A percentile compares a stretch with the other conserved stretches of the same genome.
These are phyloP conservation scores for Ceratitis capitata DNA, from an alignment of 1,140 invertebrate genomes.

Conservation along the genomic window DNA sequence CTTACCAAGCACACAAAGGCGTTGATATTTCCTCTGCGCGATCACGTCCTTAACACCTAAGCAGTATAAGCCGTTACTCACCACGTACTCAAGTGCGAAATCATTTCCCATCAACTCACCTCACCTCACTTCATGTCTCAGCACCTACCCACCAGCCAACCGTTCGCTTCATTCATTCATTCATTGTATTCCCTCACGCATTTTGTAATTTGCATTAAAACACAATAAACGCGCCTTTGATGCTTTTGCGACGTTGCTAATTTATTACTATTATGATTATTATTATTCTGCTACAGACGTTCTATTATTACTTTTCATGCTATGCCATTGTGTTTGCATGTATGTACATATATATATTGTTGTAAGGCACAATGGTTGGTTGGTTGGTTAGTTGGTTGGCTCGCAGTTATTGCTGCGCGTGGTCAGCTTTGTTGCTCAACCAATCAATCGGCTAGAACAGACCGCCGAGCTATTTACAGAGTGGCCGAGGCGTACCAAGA, in stretches of 20 bases:
- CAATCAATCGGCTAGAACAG: background rate
- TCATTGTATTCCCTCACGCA: background rate
- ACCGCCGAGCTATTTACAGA: background rate
- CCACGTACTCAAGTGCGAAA: too few species aligned
- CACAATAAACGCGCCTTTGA: conserved; percentile 36
- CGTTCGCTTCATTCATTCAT: background rate
- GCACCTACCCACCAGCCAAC: background rate
- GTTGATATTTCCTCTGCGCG: too few species aligned
- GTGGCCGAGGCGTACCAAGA: background rate
- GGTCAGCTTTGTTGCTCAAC: background rate
- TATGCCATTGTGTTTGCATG: background rate
- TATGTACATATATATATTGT: background rate
- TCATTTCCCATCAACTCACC: too few species aligned
- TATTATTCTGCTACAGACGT: background rate
- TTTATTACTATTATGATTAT: conserved; percentile 3
- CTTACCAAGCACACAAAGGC: too few species aligned
- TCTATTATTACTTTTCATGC: background rate
- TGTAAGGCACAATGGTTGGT: background rate
- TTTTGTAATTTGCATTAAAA: conserved; percentile 26
- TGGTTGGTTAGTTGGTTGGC: background rate
- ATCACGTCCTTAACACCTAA: too few species aligned
- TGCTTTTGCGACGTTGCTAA: conserved; percentile 18
- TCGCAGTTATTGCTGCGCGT: background rate
- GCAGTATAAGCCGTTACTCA: too few species aligned
- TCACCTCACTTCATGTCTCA: background rate